Evolutionary conservation across 92 coral and sea anemone genomes (phyloP).

Genomic region (Bergia puertoricense): DNA sequence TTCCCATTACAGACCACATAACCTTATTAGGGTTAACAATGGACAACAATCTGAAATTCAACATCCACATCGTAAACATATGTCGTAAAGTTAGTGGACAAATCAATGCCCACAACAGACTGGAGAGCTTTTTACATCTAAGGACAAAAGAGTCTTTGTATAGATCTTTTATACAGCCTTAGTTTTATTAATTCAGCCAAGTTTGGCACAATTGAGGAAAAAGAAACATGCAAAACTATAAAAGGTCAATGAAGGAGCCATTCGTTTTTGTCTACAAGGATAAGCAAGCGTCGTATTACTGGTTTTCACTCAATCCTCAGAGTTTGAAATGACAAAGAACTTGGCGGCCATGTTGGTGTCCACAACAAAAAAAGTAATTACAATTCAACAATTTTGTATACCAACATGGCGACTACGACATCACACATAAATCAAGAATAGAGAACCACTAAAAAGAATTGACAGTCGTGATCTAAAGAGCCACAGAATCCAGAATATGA

Average conservation of each 20-base stretch:
- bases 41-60: background rate
- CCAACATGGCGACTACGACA: too few species aligned
- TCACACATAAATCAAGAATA: too few species aligned
- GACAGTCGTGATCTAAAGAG: background rate
- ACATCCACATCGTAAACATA: background rate
- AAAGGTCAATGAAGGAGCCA: background rate
- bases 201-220: conserved; percentile 5
- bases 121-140: background rate
- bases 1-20: too few species aligned
- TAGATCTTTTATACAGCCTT: background rate
- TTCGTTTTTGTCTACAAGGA: background rate
- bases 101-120: background rate
- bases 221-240: background rate
- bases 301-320: too few species aligned
- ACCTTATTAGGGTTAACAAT: background rate
- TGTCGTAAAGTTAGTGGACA: background rate
- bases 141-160: background rate
- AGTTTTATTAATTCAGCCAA: background rate
- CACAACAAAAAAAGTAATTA: too few species aligned
- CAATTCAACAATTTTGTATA: too few species aligned
- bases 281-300: background rate
- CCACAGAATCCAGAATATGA: conserved; percentile 4
- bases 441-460: background rate
- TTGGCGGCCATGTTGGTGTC: too few species aligned
- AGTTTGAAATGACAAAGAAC: too few species aligned